Conservation (phyloP, 2,797 vertebrate species). For the Cynopterus sphinx region DNA sequence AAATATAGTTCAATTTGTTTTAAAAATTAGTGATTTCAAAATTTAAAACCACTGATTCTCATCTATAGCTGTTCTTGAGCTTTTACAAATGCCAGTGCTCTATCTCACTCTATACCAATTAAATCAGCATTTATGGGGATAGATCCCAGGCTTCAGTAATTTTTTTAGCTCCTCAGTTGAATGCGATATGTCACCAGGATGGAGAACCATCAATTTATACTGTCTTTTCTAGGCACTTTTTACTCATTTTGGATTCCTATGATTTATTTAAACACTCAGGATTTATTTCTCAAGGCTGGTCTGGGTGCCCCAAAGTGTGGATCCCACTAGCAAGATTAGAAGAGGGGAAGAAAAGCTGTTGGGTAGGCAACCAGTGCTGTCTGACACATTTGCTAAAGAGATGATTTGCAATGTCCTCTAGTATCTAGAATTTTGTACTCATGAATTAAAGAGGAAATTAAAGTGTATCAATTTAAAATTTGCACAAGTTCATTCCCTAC, state of each 20-base stretch:
- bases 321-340: neutral
- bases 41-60: neutral
- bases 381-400: neutral
- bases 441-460: conserved; percentile 22
- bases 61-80: neutral
- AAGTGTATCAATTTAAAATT: neutral
- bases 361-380: neutral
- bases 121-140: neutral
- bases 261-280: conserved; percentile 34
- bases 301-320: neutral
- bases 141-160: neutral
- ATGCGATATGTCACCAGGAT: neutral
- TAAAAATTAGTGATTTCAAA: conserved; percentile 2
- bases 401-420: neutral
- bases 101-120: neutral
- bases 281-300: neutral
- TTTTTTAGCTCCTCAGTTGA: neutral
- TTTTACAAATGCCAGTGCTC: neutral
- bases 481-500: neutral
- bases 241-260: conserved; percentile 17
- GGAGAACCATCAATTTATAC: neutral
- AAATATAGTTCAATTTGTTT: neutral
- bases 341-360: neutral
- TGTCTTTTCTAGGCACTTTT: neutral
- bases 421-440: neutral